phyloP scores from a whole-genome alignment of 2,113 vertebrate genomes.

The Nestor notabilis region DNA sequence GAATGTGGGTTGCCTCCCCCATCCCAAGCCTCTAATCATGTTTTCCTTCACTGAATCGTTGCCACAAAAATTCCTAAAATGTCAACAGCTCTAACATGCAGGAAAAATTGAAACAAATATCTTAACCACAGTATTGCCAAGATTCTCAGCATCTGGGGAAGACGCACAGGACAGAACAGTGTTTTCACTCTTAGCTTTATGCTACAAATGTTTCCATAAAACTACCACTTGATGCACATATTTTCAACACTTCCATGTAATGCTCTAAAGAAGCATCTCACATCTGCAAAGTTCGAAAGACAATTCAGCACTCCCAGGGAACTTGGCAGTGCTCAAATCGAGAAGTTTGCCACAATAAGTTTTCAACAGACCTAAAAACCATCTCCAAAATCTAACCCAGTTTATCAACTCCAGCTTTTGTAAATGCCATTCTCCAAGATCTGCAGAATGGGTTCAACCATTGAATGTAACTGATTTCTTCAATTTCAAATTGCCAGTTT shows the following conservation, averaged over 20 bases:
- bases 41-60: background rate
- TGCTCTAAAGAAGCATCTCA: background rate
- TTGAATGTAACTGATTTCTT: background rate
- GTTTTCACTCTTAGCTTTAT: background rate
- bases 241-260: background rate
- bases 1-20: background rate
- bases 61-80: slow-evolving; percentile 37
- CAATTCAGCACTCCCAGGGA: background rate
- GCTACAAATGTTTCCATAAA: background rate
- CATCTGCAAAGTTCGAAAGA: background rate
- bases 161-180: background rate
- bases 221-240: fast-evolving
- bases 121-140: background rate
- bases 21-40: slow-evolving; percentile 19
- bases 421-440: background rate
- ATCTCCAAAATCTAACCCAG: background rate
- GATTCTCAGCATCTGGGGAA: background rate
- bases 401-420: background rate
- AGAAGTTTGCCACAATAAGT: background rate
- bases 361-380: background rate
- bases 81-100: background rate
- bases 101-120: background rate
- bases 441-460: background rate
- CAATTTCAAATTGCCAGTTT: background rate
- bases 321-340: background rate